Conservation (phyloP, 2,113 vertebrate species). For the Chaetodon auriga region DNA sequence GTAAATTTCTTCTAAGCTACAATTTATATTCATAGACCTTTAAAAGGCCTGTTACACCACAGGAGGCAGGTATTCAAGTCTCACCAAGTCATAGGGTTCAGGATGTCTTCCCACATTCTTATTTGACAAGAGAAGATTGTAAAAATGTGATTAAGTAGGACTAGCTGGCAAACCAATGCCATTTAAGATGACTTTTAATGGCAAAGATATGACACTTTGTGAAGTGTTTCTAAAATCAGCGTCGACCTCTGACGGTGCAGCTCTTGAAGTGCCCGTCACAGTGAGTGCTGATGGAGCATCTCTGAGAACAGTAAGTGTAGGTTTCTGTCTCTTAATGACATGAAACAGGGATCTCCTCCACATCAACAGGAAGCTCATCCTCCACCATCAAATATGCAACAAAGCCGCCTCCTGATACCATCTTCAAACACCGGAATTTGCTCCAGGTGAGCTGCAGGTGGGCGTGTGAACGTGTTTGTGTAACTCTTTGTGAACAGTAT, state of each 20-base stretch:
- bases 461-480: conserved; percentile 49
- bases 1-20: conserved; percentile 52
- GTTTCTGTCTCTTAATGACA: conserved; percentile 29
- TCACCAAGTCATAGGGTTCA: conserved; percentile 48
- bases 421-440: conserved; percentile 38
- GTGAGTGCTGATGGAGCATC: conserved; percentile 29
- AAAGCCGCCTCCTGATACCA: conserved; percentile 38
- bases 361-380: conserved; percentile 63
- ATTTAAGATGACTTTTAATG: not conserved
- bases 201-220: not conserved
- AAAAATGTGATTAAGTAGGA: conserved; percentile 11
- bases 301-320: conserved; percentile 9
- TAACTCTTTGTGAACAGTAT: conserved; percentile 22
- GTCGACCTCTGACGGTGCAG: not conserved
- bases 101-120: conserved; percentile 27
- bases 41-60: conserved; percentile 53
- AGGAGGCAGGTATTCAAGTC: conserved; percentile 51
- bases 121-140: conserved; percentile 33
- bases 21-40: conserved; percentile 73
- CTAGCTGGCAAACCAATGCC: conserved; percentile 27
- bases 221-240: not conserved
- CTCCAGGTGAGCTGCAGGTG: conserved; percentile 52
- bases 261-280: conserved; percentile 6
- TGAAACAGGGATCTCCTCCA: conserved; percentile 31
- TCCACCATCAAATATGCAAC: conserved; percentile 66